phyloP scores from a whole-genome alignment of 1,140 invertebrate species.

The Drosophila arizonae region DNA sequence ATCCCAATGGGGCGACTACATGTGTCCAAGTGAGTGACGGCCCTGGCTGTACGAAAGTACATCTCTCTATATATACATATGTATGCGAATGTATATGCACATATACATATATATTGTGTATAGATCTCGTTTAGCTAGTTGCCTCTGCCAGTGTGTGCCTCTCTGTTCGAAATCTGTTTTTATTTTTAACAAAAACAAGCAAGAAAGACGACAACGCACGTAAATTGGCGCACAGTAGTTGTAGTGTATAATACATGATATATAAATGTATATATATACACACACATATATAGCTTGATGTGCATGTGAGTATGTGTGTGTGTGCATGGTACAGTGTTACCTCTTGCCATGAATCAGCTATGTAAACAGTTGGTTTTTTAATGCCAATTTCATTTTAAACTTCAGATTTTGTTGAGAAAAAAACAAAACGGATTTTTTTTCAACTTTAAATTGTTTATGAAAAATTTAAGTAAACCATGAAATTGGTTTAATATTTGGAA shows the following conservation, averaged over 20 bases:
- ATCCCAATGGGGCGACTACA: conserved; percentile 12
- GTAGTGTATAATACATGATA: conserved; percentile 1
- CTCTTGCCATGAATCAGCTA: conserved; percentile 6
- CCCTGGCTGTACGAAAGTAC: conserved; percentile 23
- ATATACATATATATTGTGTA: conserved; percentile 1
- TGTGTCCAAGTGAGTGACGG: conserved; percentile 41
- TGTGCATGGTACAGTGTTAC: conserved; percentile 45
- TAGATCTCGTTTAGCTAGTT: conserved; percentile 17
- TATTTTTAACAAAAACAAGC: conserved; percentile 66
- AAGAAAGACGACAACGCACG: conserved; percentile 63
- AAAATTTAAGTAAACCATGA: neutral
- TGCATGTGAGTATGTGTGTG: conserved; percentile 21
- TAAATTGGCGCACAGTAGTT: conserved; percentile 70
- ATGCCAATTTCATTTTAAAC: neutral
- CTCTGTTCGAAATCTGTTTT: conserved; percentile 68
- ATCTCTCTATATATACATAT: neutral
- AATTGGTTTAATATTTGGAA: no score
- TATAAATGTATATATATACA: conserved; percentile 50
- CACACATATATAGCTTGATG: neutral
- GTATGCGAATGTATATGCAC: neutral
- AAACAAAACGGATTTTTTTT: no score
- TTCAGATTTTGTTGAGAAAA: no score
- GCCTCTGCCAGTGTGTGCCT: conserved; percentile 24
- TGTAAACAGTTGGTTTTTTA: conserved; percentile 4
- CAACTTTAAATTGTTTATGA: neutral